phyloP scores from a whole-genome alignment of 2,888 invertebrate genomes.

The Gortyna flavago region DNA sequence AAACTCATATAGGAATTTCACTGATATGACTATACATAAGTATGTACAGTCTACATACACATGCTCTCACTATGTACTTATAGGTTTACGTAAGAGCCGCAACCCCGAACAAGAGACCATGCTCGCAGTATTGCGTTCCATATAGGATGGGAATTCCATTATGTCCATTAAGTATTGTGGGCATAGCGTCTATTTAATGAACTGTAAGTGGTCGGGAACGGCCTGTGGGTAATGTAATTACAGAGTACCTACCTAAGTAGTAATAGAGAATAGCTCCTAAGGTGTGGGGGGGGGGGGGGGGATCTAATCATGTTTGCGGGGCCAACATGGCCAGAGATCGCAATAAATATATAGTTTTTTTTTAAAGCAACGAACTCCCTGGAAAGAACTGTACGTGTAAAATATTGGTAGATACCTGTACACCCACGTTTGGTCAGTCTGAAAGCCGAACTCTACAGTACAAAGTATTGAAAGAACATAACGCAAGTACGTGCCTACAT shows the following conservation, averaged over 20 bases:
- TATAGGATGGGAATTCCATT: constrained; percentile 50
- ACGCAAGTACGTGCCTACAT: constrained; percentile 9
- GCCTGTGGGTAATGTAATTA: constrained; percentile 50
- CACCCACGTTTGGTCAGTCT: not conserved
- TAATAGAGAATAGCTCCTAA: not conserved
- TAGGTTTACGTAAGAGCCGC: constrained; percentile 1
- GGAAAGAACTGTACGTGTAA: too few relatives aligned
- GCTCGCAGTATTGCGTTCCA: constrained; percentile 30
- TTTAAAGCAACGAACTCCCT: not conserved
- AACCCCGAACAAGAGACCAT: constrained; percentile 28
- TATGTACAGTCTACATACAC: not conserved
- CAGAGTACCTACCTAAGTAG: not conserved
- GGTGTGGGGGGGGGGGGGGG: too few relatives aligned
- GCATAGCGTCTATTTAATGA: constrained; percentile 46
- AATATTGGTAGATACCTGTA: too few relatives aligned
- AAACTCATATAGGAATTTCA: not conserved
- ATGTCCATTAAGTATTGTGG: constrained; percentile 55
- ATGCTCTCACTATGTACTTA: not conserved
- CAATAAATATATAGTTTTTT: not conserved
- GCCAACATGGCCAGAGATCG: not conserved
- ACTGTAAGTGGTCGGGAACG: constrained; percentile 46
- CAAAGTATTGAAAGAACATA: constrained; percentile 6
- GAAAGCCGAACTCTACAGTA: not conserved
- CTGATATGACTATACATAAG: not conserved
- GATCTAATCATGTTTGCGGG: not conserved